A percentile compares a stretch with the other conserved stretches of the same genome.
Evolutionary conservation across 2,113 vertebrate genomes (phyloP).

Genomic region (Lepus europaeus): DNA sequence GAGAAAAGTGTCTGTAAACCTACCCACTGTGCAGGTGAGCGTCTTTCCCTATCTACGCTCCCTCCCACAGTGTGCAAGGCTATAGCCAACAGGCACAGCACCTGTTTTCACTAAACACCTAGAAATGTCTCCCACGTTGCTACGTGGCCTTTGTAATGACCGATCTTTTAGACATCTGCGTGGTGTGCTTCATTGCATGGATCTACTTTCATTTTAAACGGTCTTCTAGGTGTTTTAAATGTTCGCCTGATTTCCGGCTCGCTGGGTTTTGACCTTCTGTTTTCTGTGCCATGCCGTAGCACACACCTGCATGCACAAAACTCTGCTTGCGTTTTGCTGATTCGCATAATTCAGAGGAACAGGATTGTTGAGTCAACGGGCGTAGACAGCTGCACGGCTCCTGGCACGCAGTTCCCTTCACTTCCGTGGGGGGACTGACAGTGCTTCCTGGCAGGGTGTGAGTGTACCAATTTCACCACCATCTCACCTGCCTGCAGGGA

Average conservation of each 20-base stretch:
- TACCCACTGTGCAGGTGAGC: background rate
- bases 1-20: background rate
- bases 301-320: background rate
- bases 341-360: slow-evolving; percentile 47
- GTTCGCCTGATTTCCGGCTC: background rate
- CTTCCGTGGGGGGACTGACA: background rate
- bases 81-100: background rate
- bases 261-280: background rate
- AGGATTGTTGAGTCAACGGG: slow-evolving; percentile 11
- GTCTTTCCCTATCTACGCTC: background rate
- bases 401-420: background rate
- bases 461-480: background rate
- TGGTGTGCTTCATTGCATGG: background rate
- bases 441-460: background rate
- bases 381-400: slow-evolving; percentile 33
- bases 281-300: background rate
- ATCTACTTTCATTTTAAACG: slow-evolving; percentile 33
- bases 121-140: slow-evolving; percentile 10
- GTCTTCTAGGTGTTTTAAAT: background rate
- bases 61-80: background rate
- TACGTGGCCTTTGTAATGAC: background rate
- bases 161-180: background rate
- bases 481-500: background rate
- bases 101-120: background rate
- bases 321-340: slow-evolving; percentile 27